Conservation (phyloP, 2,888 invertebrate genomes). For the Protodeltote pygarga region DNA sequence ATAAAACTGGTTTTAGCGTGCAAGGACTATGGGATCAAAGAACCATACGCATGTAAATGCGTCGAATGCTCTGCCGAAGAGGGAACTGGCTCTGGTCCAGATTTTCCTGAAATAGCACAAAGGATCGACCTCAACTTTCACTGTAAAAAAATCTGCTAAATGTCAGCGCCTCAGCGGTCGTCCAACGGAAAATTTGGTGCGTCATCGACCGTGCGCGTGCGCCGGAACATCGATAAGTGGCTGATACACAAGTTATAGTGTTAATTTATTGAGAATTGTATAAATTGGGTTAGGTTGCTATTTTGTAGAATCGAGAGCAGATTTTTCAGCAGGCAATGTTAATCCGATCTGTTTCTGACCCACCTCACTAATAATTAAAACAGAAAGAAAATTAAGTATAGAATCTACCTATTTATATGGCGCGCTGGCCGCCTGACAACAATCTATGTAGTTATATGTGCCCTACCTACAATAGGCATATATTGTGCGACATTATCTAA, state of each 20-base stretch:
- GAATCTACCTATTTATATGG: too few relatives aligned
- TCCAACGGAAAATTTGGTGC: constrained; percentile 76
- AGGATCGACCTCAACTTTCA: constrained; percentile 80
- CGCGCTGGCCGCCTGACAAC: constrained; percentile 23
- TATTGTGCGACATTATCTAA: not conserved
- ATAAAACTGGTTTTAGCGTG: constrained; percentile 49
- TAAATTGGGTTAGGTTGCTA: constrained; percentile 10
- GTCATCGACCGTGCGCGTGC: constrained; percentile 63
- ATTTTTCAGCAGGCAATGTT: too few relatives aligned
- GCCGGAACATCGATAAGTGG: constrained; percentile 30
- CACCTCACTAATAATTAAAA: too few relatives aligned
- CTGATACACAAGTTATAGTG: constrained; percentile 10
- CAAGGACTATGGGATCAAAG: constrained; percentile 65
- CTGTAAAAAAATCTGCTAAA: constrained; percentile 80
- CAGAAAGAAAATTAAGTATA: too few relatives aligned
- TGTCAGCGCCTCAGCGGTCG: constrained; percentile 76
- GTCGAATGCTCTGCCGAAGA: constrained; percentile 65
- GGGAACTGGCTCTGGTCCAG: constrained; percentile 77
- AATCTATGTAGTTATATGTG: not conserved
- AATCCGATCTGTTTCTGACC: too few relatives aligned
- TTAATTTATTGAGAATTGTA: constrained; percentile 10
- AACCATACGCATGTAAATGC: constrained; percentile 71
- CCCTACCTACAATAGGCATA: not conserved
- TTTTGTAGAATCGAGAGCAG: too few relatives aligned
- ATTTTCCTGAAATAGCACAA: constrained; percentile 86